Evolutionary conservation across 2,113 vertebrate genomes (phyloP).

Genomic region (Callithrix jacchus): DNA sequence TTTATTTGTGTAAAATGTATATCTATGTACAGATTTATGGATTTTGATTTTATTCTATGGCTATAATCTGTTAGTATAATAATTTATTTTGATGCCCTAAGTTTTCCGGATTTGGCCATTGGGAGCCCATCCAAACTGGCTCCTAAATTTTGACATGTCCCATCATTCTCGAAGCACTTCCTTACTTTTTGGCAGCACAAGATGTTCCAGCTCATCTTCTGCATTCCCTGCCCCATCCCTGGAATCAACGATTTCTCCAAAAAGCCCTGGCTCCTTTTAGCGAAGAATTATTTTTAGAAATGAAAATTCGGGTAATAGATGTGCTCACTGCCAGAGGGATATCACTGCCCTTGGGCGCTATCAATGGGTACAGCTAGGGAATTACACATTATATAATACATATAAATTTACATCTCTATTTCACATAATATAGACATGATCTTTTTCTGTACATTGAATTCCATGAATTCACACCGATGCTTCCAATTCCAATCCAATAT

Average conservation of each 20-base stretch:
- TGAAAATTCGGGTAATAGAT: background rate
- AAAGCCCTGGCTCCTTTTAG: background rate
- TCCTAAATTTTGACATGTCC: background rate
- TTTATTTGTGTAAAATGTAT: background rate
- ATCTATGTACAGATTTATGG: background rate
- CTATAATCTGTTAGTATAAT: background rate
- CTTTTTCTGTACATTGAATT: background rate
- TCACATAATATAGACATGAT: background rate
- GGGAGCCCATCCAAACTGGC: background rate
- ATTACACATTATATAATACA: background rate
- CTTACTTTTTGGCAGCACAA: background rate
- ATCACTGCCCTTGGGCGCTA: background rate
- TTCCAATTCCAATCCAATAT: background rate
- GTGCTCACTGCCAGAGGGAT: background rate
- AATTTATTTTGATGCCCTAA: slow-evolving; percentile 8
- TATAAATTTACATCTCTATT: background rate
- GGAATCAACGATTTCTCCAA: background rate
- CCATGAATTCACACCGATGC: background rate
- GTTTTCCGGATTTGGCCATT: background rate
- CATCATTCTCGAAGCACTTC: background rate
- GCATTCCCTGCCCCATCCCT: background rate
- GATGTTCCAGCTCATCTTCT: background rate
- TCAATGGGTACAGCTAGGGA: background rate
- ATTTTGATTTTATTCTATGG: background rate
- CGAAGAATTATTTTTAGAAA: background rate